Base-by-base conservation (phyloP, 1,140 invertebrate genomes). In the Phthorimaea operculella region DNA sequence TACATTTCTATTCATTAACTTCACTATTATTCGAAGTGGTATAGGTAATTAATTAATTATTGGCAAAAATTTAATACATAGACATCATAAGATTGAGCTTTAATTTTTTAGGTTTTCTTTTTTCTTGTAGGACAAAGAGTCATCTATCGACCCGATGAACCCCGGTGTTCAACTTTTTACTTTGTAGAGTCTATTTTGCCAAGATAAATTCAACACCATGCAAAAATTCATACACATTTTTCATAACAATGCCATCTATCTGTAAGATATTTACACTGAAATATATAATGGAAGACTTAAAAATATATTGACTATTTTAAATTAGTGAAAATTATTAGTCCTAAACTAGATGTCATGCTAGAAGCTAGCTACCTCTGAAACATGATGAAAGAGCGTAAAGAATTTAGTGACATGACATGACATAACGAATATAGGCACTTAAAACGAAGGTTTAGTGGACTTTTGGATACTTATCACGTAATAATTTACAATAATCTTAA, bases 191-290 rank as follows among this genome's bases (percentile, higher is more conserved):
- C 21, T 28, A 28, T 28, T 28, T 28, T 28, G 21, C 21, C 21
- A 28, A 28, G 6, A 28, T 28, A 28, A 28, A 28, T 28, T 28
- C 21, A 28, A 28, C 21, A 28, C 21, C 21, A 28, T 28, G 21
- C 21, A 28, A 5, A 15, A 47, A 47, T 47, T 47, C 14, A 47
- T 47, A 47, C 14, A 47, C 16, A 16, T 47, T 47, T 47, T 47
- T 47, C 3, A 39, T 39, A 39, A 39, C 36, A 39, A 39, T 39
- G 36, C 11, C 15, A 47, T 47, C 15, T 16, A 1, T 9, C 44
- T 8, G 66, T 56, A 62, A 55, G 60, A 71, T 79, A 80, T 80
- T 76, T 78, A 80, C 76, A 80, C 66, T 68, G 64, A 68, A 74
- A 80, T 63, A 74, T 69, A 75, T 74, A 76, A 47, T 47, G 44